Evolutionary conservation across 2,797 vertebrate species (phyloP).

Genomic region (Mormyrops attenuatus): DNA sequence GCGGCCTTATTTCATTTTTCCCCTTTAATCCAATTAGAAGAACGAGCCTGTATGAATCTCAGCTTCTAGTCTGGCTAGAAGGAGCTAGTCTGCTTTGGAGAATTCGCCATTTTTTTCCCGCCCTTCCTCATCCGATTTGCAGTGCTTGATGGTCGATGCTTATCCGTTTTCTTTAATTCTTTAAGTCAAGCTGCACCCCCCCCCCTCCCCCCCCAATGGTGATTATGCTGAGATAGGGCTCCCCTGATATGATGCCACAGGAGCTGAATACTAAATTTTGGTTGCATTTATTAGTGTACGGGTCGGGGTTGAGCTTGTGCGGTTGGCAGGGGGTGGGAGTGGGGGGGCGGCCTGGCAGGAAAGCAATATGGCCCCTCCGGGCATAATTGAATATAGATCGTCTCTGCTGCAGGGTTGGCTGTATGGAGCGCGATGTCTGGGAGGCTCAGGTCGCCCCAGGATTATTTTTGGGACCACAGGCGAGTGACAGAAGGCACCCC

Average conservation of each 20-base stretch:
- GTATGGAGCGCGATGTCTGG: background rate
- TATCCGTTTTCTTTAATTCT: background rate
- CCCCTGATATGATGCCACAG: conserved; percentile 60
- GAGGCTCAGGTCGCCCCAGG: background rate
- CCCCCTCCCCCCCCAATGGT: conserved; percentile 1
- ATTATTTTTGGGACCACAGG: background rate
- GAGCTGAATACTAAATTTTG: conserved; percentile 51
- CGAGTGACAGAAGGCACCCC: background rate
- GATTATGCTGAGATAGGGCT: conserved; percentile 48
- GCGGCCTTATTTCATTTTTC: conserved; percentile 14
- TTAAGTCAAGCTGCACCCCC: conserved; percentile 16
- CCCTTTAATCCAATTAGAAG: conserved; percentile 32
- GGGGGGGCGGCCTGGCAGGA: background rate
- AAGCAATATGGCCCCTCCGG: conserved; percentile 17
- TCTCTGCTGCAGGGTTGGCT: background rate
- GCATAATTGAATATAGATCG: conserved; percentile 23
- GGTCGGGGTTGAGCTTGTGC: conserved; percentile 3
- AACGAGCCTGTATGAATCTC: conserved; percentile 47
- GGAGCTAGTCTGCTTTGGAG: conserved; percentile 36
- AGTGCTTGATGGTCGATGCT: background rate
- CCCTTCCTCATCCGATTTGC: background rate
- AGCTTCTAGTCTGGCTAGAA: conserved; percentile 37
- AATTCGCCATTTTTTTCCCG: conserved; percentile 31
- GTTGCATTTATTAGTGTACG: conserved; percentile 58
- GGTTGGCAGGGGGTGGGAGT: background rate